Evolutionary conservation across 2,888 invertebrate species (phyloP).

Genomic region (Nowickia ferox): DNA sequence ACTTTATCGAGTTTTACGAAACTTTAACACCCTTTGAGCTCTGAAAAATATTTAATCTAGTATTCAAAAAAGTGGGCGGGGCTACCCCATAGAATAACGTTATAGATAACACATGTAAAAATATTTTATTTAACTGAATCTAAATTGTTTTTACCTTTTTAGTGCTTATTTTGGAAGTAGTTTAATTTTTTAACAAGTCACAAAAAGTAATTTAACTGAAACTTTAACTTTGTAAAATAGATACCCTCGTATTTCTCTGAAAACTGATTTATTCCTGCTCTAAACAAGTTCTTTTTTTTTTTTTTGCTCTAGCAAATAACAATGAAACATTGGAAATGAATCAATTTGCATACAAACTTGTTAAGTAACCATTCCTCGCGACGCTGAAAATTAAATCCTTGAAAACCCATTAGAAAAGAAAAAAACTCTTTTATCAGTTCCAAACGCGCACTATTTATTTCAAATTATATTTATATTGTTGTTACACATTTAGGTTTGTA

Average conservation of each 20-base stretch:
- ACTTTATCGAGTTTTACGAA: too few relatives aligned
- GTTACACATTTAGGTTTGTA: slow-evolving; percentile 51
- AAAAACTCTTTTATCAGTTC: neutral
- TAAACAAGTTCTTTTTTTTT: neutral
- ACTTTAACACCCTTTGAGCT: too few relatives aligned
- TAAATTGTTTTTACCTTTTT: too few relatives aligned
- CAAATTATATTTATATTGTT: slow-evolving; percentile 41
- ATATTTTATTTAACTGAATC: too few relatives aligned
- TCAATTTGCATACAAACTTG: slow-evolving; percentile 37
- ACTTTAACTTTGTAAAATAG: neutral
- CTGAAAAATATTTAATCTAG: too few relatives aligned
- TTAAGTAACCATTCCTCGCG: slow-evolving; percentile 1
- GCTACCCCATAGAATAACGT: too few relatives aligned
- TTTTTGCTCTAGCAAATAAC: neutral
- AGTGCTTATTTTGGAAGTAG: too few relatives aligned
- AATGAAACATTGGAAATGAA: slow-evolving; percentile 23
- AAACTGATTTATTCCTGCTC: neutral
- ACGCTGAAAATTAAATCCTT: neutral
- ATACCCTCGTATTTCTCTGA: neutral
- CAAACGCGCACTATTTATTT: slow-evolving; percentile 35
- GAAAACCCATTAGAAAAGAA: neutral
- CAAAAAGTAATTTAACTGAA: too few relatives aligned
- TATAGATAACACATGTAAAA: too few relatives aligned
- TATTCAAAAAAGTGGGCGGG: too few relatives aligned
- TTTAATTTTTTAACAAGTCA: too few relatives aligned